Conservation (phyloP, 2,888 invertebrate species). For the Caenorhabditis doughertyi region DNA sequence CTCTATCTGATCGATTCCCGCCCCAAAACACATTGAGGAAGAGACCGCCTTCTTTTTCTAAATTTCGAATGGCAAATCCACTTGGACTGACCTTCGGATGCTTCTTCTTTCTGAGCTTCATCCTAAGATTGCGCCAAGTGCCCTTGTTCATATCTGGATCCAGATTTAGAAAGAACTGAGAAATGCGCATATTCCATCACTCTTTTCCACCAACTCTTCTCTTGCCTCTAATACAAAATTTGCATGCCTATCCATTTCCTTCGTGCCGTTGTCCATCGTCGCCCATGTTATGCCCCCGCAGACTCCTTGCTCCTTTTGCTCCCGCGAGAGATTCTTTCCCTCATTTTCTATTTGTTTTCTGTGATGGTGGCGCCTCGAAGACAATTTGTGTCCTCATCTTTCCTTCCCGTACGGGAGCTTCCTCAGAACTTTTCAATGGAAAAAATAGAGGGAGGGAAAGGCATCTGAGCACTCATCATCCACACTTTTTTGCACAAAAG, state of each 20-base stretch:
- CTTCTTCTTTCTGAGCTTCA: slow-evolving; percentile 17
- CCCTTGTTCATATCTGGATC: slow-evolving; percentile 26
- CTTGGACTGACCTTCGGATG: slow-evolving; percentile 49
- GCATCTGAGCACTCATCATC: slow-evolving; percentile 48
- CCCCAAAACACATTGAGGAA: slow-evolving; percentile 32
- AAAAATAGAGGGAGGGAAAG: background rate
- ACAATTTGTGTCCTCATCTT: slow-evolving; percentile 49
- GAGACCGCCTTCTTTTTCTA: background rate
- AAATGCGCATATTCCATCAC: slow-evolving; percentile 15
- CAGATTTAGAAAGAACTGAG: slow-evolving; percentile 39
- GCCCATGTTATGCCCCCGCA: slow-evolving; percentile 44
- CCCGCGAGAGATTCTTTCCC: slow-evolving; percentile 22
- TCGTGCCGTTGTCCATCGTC: slow-evolving; percentile 17
- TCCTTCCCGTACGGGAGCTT: slow-evolving; percentile 46
- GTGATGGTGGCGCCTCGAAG: slow-evolving; percentile 43
- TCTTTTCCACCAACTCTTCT: background rate
- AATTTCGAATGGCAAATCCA: slow-evolving; percentile 38
- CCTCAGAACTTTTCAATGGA: slow-evolving; percentile 23
- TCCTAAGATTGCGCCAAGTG: slow-evolving; percentile 46
- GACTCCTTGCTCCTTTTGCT: slow-evolving; percentile 36
- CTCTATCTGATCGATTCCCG: background rate
- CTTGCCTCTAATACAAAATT: slow-evolving; percentile 27
- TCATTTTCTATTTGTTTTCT: slow-evolving; percentile 44
- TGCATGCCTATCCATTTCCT: slow-evolving; percentile 59
- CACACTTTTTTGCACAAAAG: slow-evolving; percentile 50